A percentile compares a stretch with the other conserved stretches of the same genome.
Conservation (phyloP, 2,113 vertebrate species). For the Prolemur simus region DNA sequence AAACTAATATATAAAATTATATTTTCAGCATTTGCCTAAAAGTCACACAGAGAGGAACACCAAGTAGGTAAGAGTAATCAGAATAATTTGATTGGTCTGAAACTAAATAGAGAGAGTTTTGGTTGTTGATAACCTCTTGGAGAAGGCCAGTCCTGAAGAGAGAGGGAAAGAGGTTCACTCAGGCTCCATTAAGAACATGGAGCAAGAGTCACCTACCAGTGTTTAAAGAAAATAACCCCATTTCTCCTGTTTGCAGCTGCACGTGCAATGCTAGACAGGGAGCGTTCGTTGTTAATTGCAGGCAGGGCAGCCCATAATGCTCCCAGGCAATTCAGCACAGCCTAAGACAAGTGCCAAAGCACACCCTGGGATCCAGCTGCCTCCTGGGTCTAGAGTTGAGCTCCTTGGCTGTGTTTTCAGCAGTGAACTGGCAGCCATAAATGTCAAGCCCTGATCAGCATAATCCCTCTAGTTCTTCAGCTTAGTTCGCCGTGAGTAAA, state of each 20-base stretch:
- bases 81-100: background rate
- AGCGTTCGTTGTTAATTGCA: background rate
- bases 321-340: background rate
- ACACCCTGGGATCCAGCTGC: slow-evolving; percentile 17
- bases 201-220: background rate
- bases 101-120: background rate
- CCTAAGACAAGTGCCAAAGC: slow-evolving; percentile 22
- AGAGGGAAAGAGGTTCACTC: background rate
- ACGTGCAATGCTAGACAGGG: background rate
- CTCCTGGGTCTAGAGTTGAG: background rate
- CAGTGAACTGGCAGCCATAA: slow-evolving; percentile 57
- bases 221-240: background rate
- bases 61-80: background rate
- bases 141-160: background rate
- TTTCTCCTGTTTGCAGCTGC: background rate
- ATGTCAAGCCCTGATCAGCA: slow-evolving; percentile 67
- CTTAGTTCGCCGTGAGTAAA: slow-evolving; percentile 46
- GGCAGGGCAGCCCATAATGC: background rate
- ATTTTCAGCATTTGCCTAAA: background rate
- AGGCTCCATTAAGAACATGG: background rate
- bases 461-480: slow-evolving; percentile 56
- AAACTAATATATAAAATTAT: background rate
- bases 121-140: background rate
- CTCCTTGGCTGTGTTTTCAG: slow-evolving; percentile 31
- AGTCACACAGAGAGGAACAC: background rate